Evolutionary conservation across 2,888 invertebrate genomes (phyloP).

Genomic region (Acronicta aceris): DNA sequence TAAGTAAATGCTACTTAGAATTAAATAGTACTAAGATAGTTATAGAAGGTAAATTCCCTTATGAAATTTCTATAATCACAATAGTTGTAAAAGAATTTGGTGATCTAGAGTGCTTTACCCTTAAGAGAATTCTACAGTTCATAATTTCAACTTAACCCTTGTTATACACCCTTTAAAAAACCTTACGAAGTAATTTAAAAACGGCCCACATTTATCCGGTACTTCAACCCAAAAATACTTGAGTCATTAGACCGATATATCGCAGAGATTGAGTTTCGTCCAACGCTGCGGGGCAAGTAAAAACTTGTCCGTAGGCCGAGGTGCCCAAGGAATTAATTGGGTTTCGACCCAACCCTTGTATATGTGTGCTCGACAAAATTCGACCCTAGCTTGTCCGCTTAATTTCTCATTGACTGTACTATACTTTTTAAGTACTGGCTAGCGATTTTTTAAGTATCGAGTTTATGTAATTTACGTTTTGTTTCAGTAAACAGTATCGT

Average conservation of each 20-base stretch:
- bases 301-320: conserved; percentile 66
- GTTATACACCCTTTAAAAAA: conserved; percentile 15
- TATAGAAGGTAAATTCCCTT: no score
- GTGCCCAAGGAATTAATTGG: conserved; percentile 75
- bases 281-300: conserved; percentile 62
- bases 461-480: background rate
- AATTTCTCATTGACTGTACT: conserved; percentile 59
- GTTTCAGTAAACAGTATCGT: no score
- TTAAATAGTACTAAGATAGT: no score
- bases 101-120: no score
- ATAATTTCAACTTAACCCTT: no score
- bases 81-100: no score
- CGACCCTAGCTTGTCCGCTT: conserved; percentile 63
- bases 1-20: no score
- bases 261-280: conserved; percentile 68
- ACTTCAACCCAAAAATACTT: conserved; percentile 51
- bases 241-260: conserved; percentile 59
- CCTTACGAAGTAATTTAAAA: conserved; percentile 45
- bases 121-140: no score
- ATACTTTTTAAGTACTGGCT: conserved; percentile 39
- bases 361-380: conserved; percentile 72
- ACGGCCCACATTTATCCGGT: conserved; percentile 15
- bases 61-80: no score
- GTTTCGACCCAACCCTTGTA: conserved; percentile 74
- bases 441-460: conserved; percentile 10